Conservation (phyloP, 2,113 vertebrate genomes). For the Rhynchomys soricoides region DNA sequence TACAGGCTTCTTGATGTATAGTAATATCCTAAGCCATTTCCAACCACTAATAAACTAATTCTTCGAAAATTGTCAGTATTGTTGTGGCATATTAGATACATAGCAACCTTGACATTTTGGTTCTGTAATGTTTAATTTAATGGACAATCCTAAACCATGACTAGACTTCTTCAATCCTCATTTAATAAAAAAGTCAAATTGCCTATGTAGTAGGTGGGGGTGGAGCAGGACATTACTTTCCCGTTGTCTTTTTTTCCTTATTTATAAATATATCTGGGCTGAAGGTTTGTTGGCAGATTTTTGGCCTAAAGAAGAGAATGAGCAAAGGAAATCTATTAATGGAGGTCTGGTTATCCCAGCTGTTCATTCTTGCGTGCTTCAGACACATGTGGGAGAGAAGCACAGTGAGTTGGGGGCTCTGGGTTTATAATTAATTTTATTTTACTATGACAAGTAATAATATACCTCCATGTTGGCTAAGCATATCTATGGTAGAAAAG, state of each 20-base stretch:
- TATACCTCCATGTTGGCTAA: not conserved
- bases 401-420: not conserved
- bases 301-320: not conserved
- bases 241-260: not conserved
- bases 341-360: not conserved
- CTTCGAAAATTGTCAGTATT: not conserved
- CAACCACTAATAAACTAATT: not conserved
- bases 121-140: constrained; percentile 14
- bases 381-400: not conserved
- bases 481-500: not conserved
- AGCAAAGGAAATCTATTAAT: not conserved
- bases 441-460: not conserved
- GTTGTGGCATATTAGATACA: not conserved
- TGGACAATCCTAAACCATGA: not conserved
- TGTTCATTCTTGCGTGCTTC: not conserved
- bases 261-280: not conserved
- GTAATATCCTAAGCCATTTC: not conserved
- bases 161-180: not conserved
- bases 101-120: not conserved
- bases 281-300: not conserved
- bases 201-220: not conserved
- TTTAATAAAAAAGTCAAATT: not conserved
- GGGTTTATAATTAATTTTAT: constrained; percentile 35
- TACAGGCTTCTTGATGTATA: not conserved
- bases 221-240: not conserved